Conservation (phyloP, 2,113 vertebrate genomes). For the Charina bottae region DNA sequence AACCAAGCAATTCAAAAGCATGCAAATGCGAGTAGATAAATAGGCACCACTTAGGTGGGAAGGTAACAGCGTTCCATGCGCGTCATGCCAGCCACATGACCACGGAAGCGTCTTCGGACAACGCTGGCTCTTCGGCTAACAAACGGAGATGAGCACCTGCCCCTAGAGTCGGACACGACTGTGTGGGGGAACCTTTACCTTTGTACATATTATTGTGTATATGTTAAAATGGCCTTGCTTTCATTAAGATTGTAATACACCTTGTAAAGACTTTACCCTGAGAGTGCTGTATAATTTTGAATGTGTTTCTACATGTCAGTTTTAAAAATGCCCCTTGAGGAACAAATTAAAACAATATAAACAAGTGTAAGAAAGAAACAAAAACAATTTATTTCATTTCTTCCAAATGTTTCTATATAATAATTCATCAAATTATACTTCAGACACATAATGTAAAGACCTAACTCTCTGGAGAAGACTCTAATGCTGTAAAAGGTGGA, state of each 20-base stretch:
- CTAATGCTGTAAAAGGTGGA: background rate
- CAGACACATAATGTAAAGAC: background rate
- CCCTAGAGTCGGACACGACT: no score
- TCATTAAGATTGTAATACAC: background rate
- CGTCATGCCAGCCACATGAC: no score
- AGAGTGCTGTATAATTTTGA: background rate
- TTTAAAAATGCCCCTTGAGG: background rate
- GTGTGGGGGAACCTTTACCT: no score
- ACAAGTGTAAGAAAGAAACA: background rate
- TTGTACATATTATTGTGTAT: no score
- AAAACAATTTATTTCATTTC: background rate
- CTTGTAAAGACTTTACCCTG: background rate
- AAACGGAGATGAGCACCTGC: no score
- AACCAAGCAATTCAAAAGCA: no score
- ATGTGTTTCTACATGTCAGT: background rate
- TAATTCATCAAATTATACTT: background rate
- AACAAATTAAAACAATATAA: background rate
- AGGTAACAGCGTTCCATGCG: no score
- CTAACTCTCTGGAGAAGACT: background rate
- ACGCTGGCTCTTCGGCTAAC: no score
- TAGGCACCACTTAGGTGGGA: no score
- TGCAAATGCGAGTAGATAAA: no score
- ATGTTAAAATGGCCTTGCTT: background rate
- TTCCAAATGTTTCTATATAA: background rate
- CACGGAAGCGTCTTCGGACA: no score